Percentiles rank a stretch among this genome's conserved stretches.
phyloP scores from a whole-genome alignment of 2,113 vertebrate species.

The Micromys minutus region DNA sequence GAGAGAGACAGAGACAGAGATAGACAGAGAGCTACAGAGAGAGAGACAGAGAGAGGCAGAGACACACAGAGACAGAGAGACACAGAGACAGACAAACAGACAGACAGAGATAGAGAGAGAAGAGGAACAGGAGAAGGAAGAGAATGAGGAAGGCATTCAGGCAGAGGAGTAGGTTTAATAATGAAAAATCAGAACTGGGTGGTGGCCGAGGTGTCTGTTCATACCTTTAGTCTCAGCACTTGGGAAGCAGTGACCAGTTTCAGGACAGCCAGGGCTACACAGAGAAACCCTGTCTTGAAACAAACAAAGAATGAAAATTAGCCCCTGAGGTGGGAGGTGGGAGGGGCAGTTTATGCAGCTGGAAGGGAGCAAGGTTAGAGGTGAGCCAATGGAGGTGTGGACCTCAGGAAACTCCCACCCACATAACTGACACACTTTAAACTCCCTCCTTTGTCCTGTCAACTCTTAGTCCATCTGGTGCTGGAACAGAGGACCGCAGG shows the following conservation, averaged over 20 bases:
- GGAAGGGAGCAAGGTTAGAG: not conserved
- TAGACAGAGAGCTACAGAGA: not conserved
- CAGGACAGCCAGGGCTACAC: no score
- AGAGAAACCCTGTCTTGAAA: no score
- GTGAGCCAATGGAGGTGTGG: not conserved
- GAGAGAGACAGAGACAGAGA: not conserved
- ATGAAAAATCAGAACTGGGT: not conserved
- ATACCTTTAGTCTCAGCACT: no score
- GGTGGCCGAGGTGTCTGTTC: not conserved
- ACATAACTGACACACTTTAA: not conserved
- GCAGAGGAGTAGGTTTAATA: not conserved
- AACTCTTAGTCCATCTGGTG: not conserved
- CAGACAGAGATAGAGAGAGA: not conserved
- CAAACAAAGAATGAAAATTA: not conserved
- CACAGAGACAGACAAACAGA: not conserved
- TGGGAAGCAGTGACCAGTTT: no score
- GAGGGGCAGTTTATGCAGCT: not conserved
- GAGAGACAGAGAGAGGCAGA: no score
- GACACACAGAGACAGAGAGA: not conserved
- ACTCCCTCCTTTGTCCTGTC: not conserved
- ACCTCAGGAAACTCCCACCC: not conserved
- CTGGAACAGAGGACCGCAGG: not conserved
- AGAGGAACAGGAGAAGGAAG: not conserved
- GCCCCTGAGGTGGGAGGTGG: not conserved
- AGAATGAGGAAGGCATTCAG: not conserved